Base-by-base conservation (phyloP, 2,888 invertebrate genomes). In the Drosophila pseudotakahashii region DNA sequence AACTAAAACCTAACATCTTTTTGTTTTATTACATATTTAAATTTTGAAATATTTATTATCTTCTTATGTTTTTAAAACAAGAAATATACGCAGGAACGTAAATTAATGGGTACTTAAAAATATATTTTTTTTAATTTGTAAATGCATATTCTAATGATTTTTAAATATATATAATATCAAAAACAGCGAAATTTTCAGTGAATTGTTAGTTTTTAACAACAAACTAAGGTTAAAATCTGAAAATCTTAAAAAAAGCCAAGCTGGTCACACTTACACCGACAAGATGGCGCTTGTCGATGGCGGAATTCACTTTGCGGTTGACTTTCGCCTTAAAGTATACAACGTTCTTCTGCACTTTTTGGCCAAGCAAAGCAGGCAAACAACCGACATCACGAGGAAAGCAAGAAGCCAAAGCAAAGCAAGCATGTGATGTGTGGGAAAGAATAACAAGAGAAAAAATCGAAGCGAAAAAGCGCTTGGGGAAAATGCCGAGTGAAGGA, bases 271-370 rank as follows among this genome's bases (percentile, higher is more conserved):
- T 55, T 2, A 10, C 36, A 5, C 2, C 19, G 52, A 37, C 70
- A 62, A 78, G 73, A 78, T 64, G 61, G 67, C 79, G 54, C 61
- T 57, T 67, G 68, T 72, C 78, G 69, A 84, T 81, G 78, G 73
- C 63, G 70, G 62, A 80, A 82, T 86, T 76, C 74, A 78, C 70
- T 80, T 81, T 80, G 83, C 57, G 81, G 80, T 73, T 73, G 74
- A 50, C 68, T 79, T 70, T 67, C 37, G 58, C 58, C 57, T 64
- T 68, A 53, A 78, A 80, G 78, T 69, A 63, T 79, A 85, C 81
- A 75, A 57, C 59, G 50, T 30, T 48, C 51, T 53, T 41, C 37
- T 44, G 50, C 34, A 57, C 19, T 59, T 63, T 71, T 54, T 60
- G 42, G 47, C 60, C 61, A 42, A 14, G 55, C 75, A 63, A 30